phyloP scores from a whole-genome alignment of 53 echinoderm and acorn worm species.

The Pentamera pediparva region DNA sequence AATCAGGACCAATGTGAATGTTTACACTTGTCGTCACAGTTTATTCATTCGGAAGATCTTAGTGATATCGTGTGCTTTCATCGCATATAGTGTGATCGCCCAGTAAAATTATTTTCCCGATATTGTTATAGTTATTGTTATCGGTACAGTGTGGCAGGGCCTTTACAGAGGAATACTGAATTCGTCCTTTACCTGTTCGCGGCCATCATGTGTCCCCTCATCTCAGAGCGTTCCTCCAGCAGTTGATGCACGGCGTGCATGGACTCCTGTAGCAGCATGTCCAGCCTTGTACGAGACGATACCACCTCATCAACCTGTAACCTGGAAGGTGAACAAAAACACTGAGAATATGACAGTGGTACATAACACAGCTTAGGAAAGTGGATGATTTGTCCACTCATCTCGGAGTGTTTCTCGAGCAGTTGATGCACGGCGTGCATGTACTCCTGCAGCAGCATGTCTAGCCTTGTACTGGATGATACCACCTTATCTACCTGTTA shows the following conservation, averaged over 20 bases:
- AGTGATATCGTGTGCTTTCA: no score
- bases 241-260: constrained; percentile 60
- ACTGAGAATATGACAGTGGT: background rate
- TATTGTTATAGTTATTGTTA: no score
- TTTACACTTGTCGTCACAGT: no score
- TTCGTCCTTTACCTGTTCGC: constrained; percentile 66
- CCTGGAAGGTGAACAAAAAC: constrained; percentile 28
- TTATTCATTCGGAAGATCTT: no score
- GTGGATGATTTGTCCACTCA: constrained; percentile 92
- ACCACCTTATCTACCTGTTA: constrained; percentile 92
- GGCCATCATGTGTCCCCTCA: constrained; percentile 88
- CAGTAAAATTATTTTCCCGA: no score
- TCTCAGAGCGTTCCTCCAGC: constrained; percentile 79
- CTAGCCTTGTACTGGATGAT: constrained; percentile 55
- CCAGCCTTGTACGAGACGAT: constrained; percentile 55
- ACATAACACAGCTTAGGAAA: no score
- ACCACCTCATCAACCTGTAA: constrained; percentile 94
- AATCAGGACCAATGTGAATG: no score
- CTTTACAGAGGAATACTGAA: no score
- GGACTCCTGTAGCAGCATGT: constrained; percentile 83
- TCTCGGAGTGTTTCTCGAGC: constrained; percentile 76
- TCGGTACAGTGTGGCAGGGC: no score
- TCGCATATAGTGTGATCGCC: no score
- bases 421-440: constrained; percentile 60
- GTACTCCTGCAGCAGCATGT: constrained; percentile 82